Evolutionary conservation across 2,888 invertebrate species (phyloP).

Genomic region (Scaptomyza caliginosa): DNA sequence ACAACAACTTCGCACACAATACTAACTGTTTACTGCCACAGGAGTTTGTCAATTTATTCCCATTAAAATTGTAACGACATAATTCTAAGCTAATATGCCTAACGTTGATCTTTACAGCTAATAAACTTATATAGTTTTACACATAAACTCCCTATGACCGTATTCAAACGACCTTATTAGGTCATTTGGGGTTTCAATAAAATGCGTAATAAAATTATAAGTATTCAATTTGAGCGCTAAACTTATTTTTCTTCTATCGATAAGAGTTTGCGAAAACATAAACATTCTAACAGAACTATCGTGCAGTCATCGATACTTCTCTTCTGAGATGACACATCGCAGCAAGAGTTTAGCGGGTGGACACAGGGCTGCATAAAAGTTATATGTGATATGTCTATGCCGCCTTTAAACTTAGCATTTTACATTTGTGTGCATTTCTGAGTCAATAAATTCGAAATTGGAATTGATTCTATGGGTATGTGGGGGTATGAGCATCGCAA

Average conservation of each 20-base stretch:
- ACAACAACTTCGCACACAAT: conserved; percentile 39
- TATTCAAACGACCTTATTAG: conserved; percentile 8
- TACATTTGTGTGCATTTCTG: no score
- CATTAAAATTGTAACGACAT: conserved; percentile 45
- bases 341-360: background rate
- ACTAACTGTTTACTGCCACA: conserved; percentile 67
- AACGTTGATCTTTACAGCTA: conserved; percentile 8
- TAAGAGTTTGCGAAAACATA: background rate
- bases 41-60: conserved; percentile 65
- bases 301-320: background rate
- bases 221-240: background rate
- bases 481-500: background rate
- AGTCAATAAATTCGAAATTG: no score
- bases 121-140: conserved; percentile 6
- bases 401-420: background rate
- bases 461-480: background rate
- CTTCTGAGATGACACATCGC: background rate
- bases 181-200: background rate
- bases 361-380: background rate
- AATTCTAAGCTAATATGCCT: conserved; percentile 26
- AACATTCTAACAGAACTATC: background rate
- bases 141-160: conserved; percentile 1
- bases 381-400: background rate
- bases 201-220: conserved; percentile 1
- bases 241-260: conserved; percentile 8